Percentiles rank a stretch among this genome's conserved stretches.
These are phyloP conservation scores for Camelus dromedarius DNA, from an alignment of 2,113 vertebrate genomes.

Conservation along the genomic window DNA sequence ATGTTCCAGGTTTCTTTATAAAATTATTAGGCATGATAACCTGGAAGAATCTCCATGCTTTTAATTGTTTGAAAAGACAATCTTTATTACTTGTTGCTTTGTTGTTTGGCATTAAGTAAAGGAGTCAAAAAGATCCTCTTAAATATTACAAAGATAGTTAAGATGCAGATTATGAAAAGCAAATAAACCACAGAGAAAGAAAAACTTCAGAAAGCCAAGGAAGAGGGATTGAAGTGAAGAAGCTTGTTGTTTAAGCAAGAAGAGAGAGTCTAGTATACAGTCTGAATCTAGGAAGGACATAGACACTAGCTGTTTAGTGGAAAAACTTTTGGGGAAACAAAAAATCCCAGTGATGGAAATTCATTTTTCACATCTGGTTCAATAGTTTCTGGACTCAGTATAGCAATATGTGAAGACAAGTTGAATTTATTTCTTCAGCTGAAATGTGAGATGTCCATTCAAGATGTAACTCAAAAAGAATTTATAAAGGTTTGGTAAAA, in stretches of 20 bases:
- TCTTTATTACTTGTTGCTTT: not conserved
- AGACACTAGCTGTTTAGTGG: not conserved
- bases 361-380: not conserved
- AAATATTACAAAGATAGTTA: not conserved
- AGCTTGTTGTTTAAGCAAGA: not conserved
- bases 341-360: conserved; percentile 7
- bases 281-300: not conserved
- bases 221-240: not conserved
- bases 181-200: not conserved
- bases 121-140: not conserved
- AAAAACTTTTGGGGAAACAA: not conserved
- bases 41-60: not conserved
- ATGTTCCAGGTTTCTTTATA: not conserved
- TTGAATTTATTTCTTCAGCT: not conserved
- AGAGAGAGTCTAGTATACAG: not conserved
- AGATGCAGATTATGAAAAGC: not conserved
- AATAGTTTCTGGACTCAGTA: not conserved
- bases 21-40: not conserved
- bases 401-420: not conserved
- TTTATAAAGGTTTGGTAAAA: not conserved
- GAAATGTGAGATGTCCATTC: not conserved
- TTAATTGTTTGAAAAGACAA: not conserved
- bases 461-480: not conserved
- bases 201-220: conserved; percentile 25
- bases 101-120: conserved; percentile 18